phyloP scores from a whole-genome alignment of 35 echinoderm and acorn worm genomes.

The Apostichopus japonicus region DNA sequence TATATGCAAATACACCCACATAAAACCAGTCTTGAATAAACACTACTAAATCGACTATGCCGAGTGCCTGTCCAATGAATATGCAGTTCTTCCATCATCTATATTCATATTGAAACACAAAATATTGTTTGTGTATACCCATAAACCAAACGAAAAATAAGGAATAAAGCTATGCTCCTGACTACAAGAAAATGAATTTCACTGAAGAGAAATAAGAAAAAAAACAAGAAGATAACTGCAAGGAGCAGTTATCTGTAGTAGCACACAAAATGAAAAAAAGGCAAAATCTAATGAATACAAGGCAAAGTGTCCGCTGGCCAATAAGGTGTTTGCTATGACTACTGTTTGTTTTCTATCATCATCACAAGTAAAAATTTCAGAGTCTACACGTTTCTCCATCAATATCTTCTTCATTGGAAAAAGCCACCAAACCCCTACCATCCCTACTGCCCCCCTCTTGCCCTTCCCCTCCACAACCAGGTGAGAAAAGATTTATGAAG shows the following conservation, averaged over 20 bases:
- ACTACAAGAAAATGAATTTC: slow-evolving; percentile 20
- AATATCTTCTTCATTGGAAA: no score
- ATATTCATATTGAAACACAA: not conserved
- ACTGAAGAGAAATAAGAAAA: not conserved
- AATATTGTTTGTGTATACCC: not conserved
- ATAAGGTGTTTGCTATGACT: not conserved
- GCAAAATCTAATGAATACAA: slow-evolving; percentile 17
- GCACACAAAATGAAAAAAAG: slow-evolving; percentile 14
- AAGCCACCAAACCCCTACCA: no score
- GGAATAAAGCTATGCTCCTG: slow-evolving; percentile 13
- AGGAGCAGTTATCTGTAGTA: not conserved
- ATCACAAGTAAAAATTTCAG: not conserved
- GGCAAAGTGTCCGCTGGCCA: slow-evolving; percentile 3
- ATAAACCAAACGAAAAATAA: slow-evolving; percentile 2
- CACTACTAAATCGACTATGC: no score
- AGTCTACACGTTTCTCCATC: not conserved
- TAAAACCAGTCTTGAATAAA: no score
- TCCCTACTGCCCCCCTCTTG: no score
- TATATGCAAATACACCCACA: no score
- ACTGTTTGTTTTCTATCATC: not conserved
- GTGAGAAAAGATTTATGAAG: no score
- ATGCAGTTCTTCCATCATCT: not conserved
- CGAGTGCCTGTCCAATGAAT: not conserved
- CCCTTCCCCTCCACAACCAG: no score
- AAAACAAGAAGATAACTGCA: not conserved